phyloP scores from a whole-genome alignment of 1,140 invertebrate genomes.

The Chironomus tepperi region DNA sequence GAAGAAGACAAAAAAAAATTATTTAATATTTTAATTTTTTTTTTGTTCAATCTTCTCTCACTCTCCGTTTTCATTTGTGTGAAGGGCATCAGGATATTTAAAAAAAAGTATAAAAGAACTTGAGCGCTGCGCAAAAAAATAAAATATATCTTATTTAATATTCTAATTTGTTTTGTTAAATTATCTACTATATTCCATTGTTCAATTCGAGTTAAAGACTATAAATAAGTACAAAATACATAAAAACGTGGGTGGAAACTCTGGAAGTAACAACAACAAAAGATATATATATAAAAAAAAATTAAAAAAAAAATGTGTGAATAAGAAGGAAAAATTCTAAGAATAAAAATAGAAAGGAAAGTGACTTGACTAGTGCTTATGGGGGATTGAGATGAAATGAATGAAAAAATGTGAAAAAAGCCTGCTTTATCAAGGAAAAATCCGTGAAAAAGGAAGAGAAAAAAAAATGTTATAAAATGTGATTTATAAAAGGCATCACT shows the following conservation, averaged over 20 bases:
- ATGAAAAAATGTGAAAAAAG: constrained; percentile 17
- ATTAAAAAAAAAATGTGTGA: background rate
- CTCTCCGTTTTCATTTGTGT: background rate
- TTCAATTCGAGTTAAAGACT: too few species aligned
- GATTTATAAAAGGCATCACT: background rate
- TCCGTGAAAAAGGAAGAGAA: background rate
- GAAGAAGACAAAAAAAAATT: background rate
- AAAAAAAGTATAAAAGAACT: background rate
- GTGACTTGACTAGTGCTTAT: background rate
- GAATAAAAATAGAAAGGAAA: constrained; percentile 5
- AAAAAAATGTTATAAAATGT: background rate
- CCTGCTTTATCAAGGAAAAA: background rate
- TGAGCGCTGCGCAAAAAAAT: background rate
- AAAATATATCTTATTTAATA: background rate
- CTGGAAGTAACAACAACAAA: constrained; percentile 9
- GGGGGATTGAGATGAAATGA: background rate
- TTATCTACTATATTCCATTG: too few species aligned
- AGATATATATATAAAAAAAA: background rate
- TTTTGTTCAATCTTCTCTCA: constrained; percentile 4
- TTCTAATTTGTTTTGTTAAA: too few species aligned
- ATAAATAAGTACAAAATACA: background rate
- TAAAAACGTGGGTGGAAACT: constrained; percentile 17
- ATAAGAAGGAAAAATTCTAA: constrained; percentile 17
- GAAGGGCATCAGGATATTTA: constrained; percentile 20
- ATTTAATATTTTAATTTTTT: background rate